Evolutionary conservation across 1,140 invertebrate species (phyloP).

Genomic region (Triops cancriformis): DNA sequence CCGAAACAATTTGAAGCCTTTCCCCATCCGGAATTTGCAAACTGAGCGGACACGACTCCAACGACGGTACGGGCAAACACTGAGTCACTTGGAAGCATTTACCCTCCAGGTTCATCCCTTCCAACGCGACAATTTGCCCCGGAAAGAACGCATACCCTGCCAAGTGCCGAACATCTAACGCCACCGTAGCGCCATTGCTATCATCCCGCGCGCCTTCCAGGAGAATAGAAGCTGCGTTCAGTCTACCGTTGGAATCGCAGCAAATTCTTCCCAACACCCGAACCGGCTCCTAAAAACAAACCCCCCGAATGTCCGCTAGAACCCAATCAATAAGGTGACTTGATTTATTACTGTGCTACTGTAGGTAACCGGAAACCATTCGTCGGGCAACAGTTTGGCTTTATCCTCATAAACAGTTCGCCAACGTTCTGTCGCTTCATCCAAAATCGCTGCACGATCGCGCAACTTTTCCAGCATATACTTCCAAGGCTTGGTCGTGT

Average conservation of each 20-base stretch:
- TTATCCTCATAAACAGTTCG: conserved; percentile 13
- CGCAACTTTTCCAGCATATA: conserved; percentile 50
- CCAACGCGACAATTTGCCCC: conserved; percentile 69
- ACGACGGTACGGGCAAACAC: conserved; percentile 23
- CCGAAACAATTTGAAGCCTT: conserved; percentile 59
- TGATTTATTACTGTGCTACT: conserved; percentile 2
- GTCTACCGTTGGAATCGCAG: conserved; percentile 58
- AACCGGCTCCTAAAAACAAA: conserved; percentile 36
- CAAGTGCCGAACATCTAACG: conserved; percentile 52
- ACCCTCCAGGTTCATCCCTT: conserved; percentile 59
- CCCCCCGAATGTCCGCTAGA: neutral
- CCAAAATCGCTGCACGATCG: conserved; percentile 41
- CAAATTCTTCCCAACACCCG: conserved; percentile 55
- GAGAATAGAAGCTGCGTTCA: conserved; percentile 57
- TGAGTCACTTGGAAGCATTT: conserved; percentile 35
- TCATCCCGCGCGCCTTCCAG: conserved; percentile 50
- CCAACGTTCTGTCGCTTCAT: conserved; percentile 31
- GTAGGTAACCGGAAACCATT: neutral
- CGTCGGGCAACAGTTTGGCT: conserved; percentile 2
- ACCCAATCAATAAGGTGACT: neutral
- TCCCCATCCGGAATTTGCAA: conserved; percentile 7
- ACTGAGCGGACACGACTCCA: neutral
- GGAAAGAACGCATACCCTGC: conserved; percentile 68
- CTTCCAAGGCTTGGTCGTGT: conserved; percentile 32
- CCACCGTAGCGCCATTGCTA: conserved; percentile 39